Conservation (phyloP, 23 tunicate species). For the Trididemnum clinides region DNA sequence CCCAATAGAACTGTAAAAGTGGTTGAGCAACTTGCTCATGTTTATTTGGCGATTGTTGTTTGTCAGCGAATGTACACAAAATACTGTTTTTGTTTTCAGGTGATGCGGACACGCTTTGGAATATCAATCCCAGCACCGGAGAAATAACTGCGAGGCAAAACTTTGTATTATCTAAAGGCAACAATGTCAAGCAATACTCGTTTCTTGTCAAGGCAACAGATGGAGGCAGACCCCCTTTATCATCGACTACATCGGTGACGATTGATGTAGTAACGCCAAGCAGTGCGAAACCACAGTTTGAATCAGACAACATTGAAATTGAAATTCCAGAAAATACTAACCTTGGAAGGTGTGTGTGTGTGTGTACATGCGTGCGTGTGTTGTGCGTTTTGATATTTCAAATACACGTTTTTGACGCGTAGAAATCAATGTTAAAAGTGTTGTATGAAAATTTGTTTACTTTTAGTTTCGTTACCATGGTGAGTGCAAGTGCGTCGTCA, state of each 20-base stretch:
- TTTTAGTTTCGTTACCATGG: conserved; percentile 46
- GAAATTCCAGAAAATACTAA: conserved; percentile 37
- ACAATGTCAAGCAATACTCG: background rate
- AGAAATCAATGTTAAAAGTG: no score
- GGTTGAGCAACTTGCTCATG: no score
- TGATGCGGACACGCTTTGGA: conserved; percentile 45
- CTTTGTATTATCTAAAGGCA: background rate
- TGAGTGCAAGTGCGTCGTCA: conserved; percentile 46
- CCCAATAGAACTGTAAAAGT: no score
- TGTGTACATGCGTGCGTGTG: no score
- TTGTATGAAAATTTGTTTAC: background rate
- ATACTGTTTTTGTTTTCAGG: conserved; percentile 11
- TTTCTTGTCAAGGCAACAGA: conserved; percentile 56
- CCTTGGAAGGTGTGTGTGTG: conserved; percentile 40
- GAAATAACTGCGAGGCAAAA: conserved; percentile 30
- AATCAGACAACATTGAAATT: conserved; percentile 13
- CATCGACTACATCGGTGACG: conserved; percentile 18
- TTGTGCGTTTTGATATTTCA: no score
- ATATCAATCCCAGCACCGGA: conserved; percentile 57
- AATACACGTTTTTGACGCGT: no score
- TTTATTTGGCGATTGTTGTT: no score
- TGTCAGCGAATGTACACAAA: background rate
- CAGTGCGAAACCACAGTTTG: conserved; percentile 40
- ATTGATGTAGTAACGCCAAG: background rate
- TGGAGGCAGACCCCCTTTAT: conserved; percentile 25